Evolutionary conservation across 2,888 invertebrate species (phyloP).

Genomic region (Drepana falcataria): DNA sequence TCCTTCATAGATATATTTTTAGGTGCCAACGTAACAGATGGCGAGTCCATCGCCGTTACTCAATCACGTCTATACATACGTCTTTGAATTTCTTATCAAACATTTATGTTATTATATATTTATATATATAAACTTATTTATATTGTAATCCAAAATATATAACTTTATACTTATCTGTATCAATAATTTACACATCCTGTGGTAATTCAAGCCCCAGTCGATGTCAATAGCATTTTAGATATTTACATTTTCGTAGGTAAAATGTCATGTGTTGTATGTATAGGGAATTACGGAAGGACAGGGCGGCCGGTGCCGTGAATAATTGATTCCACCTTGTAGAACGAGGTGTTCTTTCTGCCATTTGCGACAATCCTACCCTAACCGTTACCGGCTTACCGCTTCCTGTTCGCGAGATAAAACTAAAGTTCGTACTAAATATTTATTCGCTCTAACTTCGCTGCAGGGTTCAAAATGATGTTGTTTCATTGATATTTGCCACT

Average conservation of each 20-base stretch:
- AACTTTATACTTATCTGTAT: too few relatives aligned
- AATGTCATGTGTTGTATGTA: conserved; percentile 1
- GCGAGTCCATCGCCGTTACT: too few relatives aligned
- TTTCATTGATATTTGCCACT: background rate
- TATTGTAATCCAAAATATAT: too few relatives aligned
- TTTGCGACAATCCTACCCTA: conserved; percentile 13
- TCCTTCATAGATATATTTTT: too few relatives aligned
- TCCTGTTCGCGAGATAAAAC: conserved; percentile 4
- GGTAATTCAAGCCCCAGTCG: too few relatives aligned
- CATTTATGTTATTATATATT: too few relatives aligned
- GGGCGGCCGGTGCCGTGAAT: conserved; percentile 19
- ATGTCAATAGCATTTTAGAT: too few relatives aligned
- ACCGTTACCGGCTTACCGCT: conserved; percentile 6
- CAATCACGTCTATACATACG: too few relatives aligned
- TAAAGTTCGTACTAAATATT: background rate
- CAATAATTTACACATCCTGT: too few relatives aligned
- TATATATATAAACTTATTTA: too few relatives aligned
- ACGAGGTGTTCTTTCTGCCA: conserved; percentile 18
- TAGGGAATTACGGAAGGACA: conserved; percentile 6
- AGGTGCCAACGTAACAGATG: too few relatives aligned
- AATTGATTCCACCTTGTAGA: conserved; percentile 25
- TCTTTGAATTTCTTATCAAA: too few relatives aligned
- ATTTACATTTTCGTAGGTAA: conserved; percentile 8
- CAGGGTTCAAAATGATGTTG: background rate
- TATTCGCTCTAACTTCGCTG: background rate